Conservation (phyloP, 2,113 vertebrate species). For the Leptocoma aspasia region DNA sequence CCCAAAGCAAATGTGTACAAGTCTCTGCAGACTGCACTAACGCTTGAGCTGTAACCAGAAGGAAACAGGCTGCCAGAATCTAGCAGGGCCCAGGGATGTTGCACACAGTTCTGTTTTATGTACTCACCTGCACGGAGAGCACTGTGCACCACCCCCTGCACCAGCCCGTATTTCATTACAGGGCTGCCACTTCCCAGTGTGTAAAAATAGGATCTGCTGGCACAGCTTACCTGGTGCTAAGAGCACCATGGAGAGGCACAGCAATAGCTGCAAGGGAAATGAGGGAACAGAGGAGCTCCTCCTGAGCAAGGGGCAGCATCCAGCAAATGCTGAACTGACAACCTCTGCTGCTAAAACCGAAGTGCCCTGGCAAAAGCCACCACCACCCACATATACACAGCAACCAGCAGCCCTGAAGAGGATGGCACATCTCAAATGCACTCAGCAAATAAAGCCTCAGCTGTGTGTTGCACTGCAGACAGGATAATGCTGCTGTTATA, state of each 20-base stretch:
- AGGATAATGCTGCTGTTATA: neutral
- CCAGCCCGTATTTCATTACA: neutral
- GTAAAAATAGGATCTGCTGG: constrained; percentile 32
- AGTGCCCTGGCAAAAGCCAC: neutral
- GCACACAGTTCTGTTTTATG: neutral
- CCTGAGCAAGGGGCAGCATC: neutral
- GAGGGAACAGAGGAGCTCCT: neutral
- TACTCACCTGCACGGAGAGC: neutral
- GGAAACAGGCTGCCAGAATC: neutral
- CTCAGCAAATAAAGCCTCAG: neutral
- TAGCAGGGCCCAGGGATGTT: neutral
- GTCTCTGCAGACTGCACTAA: neutral
- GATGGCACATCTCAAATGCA: neutral
- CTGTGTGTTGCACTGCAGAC: neutral
- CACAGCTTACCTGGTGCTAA: neutral
- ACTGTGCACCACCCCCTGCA: neutral
- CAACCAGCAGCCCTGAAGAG: neutral
- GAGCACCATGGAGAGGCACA: neutral
- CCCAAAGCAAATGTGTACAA: neutral
- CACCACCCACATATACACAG: neutral
- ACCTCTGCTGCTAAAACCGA: neutral
- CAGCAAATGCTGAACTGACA: neutral
- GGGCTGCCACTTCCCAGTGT: neutral
- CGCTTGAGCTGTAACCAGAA: neutral
- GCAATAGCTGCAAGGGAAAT: neutral